Percentiles rank a stretch among this genome's conserved stretches.
Evolutionary conservation across 2,888 invertebrate species (phyloP).

Genomic region (Tenthredo distinguenda): DNA sequence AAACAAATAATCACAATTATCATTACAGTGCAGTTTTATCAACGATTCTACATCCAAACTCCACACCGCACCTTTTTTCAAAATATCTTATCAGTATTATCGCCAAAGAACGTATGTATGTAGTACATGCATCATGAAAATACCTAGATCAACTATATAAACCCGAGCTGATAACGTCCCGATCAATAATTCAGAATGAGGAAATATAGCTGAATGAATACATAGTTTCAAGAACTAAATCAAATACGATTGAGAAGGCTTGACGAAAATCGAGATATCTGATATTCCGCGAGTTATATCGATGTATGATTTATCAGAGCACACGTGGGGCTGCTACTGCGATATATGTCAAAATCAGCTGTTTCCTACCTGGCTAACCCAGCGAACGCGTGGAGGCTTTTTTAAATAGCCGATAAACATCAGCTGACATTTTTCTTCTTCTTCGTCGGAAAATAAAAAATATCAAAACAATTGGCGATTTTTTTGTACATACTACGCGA

Average conservation of each 20-base stretch:
- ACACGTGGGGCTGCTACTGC: neutral
- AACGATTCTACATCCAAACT: conserved; percentile 2
- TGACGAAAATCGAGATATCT: neutral
- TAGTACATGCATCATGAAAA: neutral
- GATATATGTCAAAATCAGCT: conserved; percentile 34
- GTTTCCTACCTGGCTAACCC: neutral
- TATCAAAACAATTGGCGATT: neutral
- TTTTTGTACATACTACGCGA: neutral
- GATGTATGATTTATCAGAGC: neutral
- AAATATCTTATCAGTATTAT: conserved; percentile 19
- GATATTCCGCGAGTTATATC: neutral
- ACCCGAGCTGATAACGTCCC: neutral
- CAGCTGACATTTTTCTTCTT: neutral
- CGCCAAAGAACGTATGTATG: neutral
- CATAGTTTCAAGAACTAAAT: neutral
- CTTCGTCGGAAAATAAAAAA: neutral
- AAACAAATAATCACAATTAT: neutral
- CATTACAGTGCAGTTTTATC: neutral
- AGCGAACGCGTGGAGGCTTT: neutral
- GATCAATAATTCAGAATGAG: neutral
- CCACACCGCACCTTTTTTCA: neutral
- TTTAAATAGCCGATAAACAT: neutral
- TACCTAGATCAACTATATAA: neutral
- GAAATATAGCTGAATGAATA: neutral
- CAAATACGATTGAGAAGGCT: neutral